phyloP scores from a whole-genome alignment of 2,888 invertebrate genomes.

The Spilosoma lubricipeda region DNA sequence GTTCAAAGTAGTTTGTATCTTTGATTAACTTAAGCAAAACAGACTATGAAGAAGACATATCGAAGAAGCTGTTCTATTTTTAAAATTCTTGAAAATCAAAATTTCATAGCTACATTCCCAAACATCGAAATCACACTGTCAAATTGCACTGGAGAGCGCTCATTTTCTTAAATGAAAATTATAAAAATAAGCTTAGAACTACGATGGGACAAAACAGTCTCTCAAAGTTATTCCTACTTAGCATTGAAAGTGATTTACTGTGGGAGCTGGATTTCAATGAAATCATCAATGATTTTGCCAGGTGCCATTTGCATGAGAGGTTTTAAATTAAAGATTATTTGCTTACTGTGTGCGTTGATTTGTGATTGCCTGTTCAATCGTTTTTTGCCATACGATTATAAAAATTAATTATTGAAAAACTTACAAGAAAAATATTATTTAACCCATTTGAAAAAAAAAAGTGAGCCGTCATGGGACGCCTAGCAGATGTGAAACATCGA shows the following conservation, averaged over 20 bases:
- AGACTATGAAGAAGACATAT: too few relatives aligned
- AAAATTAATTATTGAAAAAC: background rate
- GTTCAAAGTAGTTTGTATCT: background rate
- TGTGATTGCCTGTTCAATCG: background rate
- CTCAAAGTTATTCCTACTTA: conserved; percentile 4
- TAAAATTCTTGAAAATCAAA: background rate
- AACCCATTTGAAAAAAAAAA: too few relatives aligned
- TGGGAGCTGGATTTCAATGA: conserved; percentile 7
- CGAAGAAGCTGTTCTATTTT: background rate
- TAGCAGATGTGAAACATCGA: too few relatives aligned
- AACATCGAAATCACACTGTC: conserved; percentile 16
- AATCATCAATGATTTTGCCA: conserved; percentile 7
- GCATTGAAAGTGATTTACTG: conserved; percentile 5
- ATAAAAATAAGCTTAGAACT: conserved; percentile 10
- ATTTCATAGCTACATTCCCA: conserved; percentile 20
- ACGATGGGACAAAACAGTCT: conserved; percentile 14
- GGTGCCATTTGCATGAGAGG: background rate
- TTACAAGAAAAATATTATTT: background rate
- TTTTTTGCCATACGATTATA: background rate
- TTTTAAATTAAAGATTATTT: conserved; percentile 4
- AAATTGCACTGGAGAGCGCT: conserved; percentile 15
- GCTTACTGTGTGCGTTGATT: background rate
- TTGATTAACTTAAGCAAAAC: background rate
- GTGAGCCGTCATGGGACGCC: too few relatives aligned
- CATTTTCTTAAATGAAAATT: conserved; percentile 14